Conservation (phyloP, 2,888 invertebrate genomes). For the Chironomus tentans region DNA sequence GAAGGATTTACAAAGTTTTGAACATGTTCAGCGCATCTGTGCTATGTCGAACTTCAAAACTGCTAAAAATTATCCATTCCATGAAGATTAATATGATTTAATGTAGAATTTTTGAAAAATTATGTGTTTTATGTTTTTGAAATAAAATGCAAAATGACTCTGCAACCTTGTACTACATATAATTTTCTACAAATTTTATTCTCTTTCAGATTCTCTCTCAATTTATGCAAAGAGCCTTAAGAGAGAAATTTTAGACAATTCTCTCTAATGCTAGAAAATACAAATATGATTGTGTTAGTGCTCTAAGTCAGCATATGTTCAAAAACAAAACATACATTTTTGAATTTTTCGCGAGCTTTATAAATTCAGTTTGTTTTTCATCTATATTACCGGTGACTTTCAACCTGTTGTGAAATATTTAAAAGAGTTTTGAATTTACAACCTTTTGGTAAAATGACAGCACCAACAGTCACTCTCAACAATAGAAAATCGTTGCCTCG, state of each 20-base stretch:
- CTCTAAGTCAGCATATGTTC: background rate
- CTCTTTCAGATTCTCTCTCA: too few species aligned
- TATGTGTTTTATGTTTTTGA: background rate
- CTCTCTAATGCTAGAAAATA: too few species aligned
- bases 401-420: background rate
- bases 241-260: too few species aligned
- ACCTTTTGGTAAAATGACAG: background rate
- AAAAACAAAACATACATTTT: background rate
- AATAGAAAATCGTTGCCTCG: background rate
- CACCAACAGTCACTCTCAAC: background rate
- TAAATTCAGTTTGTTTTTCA: background rate
- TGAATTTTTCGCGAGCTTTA: background rate
- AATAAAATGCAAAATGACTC: background rate
- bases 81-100: background rate
- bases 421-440: background rate
- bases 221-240: too few species aligned
- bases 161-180: too few species aligned
- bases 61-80: background rate
- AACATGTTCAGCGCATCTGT: background rate
- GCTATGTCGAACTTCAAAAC: background rate
- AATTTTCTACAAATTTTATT: too few species aligned
- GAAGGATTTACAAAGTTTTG: constrained; percentile 16
- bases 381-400: background rate
- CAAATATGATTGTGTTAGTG: background rate
- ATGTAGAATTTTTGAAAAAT: background rate